These are phyloP conservation scores for Tenualosa thibaudeaui DNA, from an alignment of 2,797 vertebrate genomes.

Conservation along the genomic window DNA sequence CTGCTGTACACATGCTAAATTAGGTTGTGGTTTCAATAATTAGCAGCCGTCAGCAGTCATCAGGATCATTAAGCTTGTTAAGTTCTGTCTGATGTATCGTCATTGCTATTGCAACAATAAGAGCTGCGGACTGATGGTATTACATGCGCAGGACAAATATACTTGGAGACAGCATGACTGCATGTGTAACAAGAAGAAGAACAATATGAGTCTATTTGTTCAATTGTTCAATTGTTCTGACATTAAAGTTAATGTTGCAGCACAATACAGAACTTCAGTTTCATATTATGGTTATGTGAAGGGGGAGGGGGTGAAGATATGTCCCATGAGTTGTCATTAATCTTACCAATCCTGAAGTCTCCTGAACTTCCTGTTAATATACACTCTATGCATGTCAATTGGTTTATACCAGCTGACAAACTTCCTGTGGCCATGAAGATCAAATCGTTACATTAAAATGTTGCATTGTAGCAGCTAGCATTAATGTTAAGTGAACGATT, in stretches of 20 bases:
- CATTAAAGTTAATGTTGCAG: not conserved
- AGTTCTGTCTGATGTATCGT: not conserved
- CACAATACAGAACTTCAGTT: not conserved
- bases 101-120: not conserved
- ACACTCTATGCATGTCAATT: too few species aligned
- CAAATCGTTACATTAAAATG: too few species aligned
- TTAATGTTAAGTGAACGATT: too few species aligned
- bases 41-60: constrained; percentile 14
- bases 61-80: constrained; percentile 12
- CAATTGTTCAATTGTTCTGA: too few species aligned
- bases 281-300: too few species aligned
- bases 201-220: not conserved
- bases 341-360: too few species aligned
- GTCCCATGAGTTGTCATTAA: too few species aligned
- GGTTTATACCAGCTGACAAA: too few species aligned
- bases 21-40: constrained; percentile 21
- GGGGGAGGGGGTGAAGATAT: too few species aligned
- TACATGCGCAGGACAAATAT: not conserved
- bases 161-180: not conserved
- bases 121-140: not conserved
- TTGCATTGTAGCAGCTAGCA: too few species aligned
- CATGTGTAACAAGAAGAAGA: not conserved
- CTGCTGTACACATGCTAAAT: not conserved
- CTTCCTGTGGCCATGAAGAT: too few species aligned
- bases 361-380: too few species aligned